Evolutionary conservation across 2,113 vertebrate genomes (phyloP).

Genomic region (Chloroceryle aenea): DNA sequence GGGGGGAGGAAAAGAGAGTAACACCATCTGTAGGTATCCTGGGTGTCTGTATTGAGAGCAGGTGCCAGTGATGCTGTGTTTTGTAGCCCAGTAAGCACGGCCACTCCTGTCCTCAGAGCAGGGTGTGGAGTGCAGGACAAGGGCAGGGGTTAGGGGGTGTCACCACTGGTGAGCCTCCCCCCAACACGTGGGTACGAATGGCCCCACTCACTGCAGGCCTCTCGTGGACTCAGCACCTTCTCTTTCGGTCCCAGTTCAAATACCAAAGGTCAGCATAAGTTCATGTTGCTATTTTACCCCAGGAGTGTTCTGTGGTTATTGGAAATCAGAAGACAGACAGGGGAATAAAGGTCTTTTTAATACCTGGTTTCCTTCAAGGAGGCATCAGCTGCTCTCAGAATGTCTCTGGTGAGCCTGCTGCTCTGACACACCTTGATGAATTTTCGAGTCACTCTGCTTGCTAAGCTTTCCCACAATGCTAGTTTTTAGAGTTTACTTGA

Average conservation of each 20-base stretch:
- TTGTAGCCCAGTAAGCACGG: not conserved
- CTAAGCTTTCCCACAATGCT: not conserved
- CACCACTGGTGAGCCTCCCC: not conserved
- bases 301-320: constrained; percentile 1
- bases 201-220: not conserved
- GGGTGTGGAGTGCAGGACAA: not conserved
- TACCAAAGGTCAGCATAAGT: constrained; percentile 36
- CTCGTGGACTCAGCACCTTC: not conserved
- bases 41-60: not conserved
- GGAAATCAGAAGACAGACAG: constrained; percentile 28
- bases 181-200: not conserved
- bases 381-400: not conserved
- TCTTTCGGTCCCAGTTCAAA: not conserved
- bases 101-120: not conserved
- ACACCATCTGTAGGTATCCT: rapidly evolving
- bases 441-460: not conserved
- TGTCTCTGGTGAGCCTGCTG: not conserved
- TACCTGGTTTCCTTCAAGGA: not conserved
- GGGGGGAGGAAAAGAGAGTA: not conserved
- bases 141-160: not conserved
- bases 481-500: not conserved
- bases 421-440: not conserved
- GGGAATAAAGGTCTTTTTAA: constrained; percentile 13
- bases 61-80: not conserved
- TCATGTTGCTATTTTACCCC: constrained; percentile 10